Evolutionary conservation across 2,888 invertebrate genomes (phyloP).

Genomic region (Boloria selene): DNA sequence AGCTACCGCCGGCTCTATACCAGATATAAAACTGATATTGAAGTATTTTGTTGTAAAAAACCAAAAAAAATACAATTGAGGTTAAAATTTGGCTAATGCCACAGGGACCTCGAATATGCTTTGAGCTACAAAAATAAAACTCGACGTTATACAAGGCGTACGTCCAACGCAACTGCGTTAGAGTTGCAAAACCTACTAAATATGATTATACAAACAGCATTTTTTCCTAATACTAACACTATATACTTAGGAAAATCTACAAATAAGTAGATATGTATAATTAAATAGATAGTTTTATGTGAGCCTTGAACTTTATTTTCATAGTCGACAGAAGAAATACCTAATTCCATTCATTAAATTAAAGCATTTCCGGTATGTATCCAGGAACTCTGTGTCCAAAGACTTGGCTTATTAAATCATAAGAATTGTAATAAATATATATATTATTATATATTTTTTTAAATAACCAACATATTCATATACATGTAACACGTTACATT

Average conservation of each 20-base stretch:
- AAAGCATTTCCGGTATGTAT: no score
- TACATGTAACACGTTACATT: no score
- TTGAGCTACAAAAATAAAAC: conserved; percentile 74
- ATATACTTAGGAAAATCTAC: no score
- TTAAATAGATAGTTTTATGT: background rate
- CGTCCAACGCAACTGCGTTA: conserved; percentile 24
- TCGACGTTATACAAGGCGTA: conserved; percentile 51
- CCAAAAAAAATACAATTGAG: conserved; percentile 1
- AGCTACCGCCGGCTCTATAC: no score
- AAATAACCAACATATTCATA: no score
- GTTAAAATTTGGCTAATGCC: conserved; percentile 47
- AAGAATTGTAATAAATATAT: no score
- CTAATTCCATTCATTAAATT: no score
- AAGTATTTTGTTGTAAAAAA: background rate
- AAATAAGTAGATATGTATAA: no score
- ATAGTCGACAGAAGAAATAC: background rate
- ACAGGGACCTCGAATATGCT: conserved; percentile 56
- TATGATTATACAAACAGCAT: background rate
- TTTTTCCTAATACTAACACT: background rate
- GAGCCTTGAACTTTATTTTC: conserved; percentile 10
- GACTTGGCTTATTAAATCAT: no score
- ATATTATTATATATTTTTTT: no score
- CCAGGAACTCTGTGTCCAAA: no score
- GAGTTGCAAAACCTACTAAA: conserved; percentile 26
- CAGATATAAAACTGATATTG: background rate